A percentile compares a stretch with the other conserved stretches of the same genome.
Evolutionary conservation across 1,140 invertebrate genomes (phyloP).

Genomic region (Leptestheria dahalacensis): DNA sequence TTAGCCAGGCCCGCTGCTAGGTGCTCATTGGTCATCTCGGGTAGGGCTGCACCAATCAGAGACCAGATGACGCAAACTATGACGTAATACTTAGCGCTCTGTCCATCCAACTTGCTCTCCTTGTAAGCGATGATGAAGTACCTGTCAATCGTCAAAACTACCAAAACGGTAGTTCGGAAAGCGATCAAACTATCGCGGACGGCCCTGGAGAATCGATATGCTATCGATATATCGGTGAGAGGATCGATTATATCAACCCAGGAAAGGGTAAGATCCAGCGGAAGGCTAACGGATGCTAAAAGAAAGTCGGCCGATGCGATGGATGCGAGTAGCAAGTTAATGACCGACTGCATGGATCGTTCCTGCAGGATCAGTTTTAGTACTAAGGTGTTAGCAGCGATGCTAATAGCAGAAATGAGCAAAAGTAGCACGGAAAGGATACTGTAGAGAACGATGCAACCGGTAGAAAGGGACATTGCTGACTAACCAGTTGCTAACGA

Average conservation of each 20-base stretch:
- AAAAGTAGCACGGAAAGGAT: not conserved
- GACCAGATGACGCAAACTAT: not conserved
- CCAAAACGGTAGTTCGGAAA: not conserved
- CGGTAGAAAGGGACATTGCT: not conserved
- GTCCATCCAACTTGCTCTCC: not conserved
- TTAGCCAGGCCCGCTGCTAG: not conserved
- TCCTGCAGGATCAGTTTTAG: not conserved
- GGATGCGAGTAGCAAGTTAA: not conserved
- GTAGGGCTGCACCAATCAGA: not conserved
- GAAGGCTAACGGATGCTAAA: not conserved
- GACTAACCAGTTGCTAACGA: not conserved
- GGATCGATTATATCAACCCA: not conserved
- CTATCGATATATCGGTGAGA: not conserved
- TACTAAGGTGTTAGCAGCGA: not conserved
- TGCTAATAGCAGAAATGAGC: not conserved
- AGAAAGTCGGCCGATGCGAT: not conserved
- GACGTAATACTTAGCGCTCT: not conserved
- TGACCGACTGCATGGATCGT: not conserved
- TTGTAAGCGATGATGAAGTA: not conserved
- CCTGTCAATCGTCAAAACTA: not conserved
- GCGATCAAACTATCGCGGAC: not conserved
- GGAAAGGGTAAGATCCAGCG: not conserved
- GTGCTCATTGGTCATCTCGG: not conserved
- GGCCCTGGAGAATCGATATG: not conserved
- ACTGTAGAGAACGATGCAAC: not conserved